phyloP scores from a whole-genome alignment of 2,888 invertebrate species.

The Drosophila acutilabella region DNA sequence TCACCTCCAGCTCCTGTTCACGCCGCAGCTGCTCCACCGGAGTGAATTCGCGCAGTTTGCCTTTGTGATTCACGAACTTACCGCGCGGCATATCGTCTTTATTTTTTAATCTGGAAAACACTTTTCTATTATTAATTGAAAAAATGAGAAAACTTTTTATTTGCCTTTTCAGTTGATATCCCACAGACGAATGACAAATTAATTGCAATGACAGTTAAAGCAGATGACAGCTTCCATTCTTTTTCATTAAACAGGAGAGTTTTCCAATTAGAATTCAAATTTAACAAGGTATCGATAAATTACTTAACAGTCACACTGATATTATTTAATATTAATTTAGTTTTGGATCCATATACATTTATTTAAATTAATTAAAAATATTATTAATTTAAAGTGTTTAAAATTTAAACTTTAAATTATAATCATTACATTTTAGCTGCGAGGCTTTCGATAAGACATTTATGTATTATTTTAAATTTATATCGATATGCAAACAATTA shows the following conservation, averaged over 20 bases:
- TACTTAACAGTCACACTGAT: not conserved
- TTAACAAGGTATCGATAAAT: not conserved
- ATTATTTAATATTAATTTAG: too few species aligned
- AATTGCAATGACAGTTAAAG: not conserved
- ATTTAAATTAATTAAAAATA: too few species aligned
- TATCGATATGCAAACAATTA: too few species aligned
- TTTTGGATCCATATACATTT: too few species aligned
- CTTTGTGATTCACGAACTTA: slow-evolving; percentile 49
- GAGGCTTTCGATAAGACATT: too few species aligned
- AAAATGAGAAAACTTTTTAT: too few species aligned
- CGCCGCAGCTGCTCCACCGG: slow-evolving; percentile 44
- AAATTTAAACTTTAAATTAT: too few species aligned
- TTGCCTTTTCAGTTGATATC: not conserved
- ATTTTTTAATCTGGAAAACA: not conserved
- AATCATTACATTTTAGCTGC: too few species aligned
- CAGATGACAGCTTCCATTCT: not conserved
- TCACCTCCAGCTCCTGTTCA: slow-evolving; percentile 15
- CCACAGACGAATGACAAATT: not conserved
- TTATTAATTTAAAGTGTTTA: too few species aligned
- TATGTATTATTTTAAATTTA: too few species aligned
- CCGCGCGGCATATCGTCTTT: slow-evolving; percentile 46
- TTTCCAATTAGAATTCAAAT: too few species aligned
- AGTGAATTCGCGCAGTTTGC: slow-evolving; percentile 52
- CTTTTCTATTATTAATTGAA: not conserved
- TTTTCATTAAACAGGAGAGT: too few species aligned